phyloP scores from a whole-genome alignment of 2,888 invertebrate species.

The Mesochorus sp. region DNA sequence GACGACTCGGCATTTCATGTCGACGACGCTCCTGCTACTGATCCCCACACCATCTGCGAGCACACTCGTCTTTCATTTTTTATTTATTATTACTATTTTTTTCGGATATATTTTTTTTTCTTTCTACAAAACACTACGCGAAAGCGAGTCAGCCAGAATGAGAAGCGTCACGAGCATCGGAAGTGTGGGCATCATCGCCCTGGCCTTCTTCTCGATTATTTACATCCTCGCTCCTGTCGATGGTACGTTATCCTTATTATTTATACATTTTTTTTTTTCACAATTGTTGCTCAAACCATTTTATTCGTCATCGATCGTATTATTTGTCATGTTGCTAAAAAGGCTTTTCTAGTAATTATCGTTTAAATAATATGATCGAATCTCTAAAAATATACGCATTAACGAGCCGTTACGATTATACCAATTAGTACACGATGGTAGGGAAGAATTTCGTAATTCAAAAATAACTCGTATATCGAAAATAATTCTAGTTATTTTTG shows the following conservation, averaged over 20 bases:
- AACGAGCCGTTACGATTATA: too few relatives aligned
- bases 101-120: conserved; percentile 48
- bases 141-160: conserved; percentile 66
- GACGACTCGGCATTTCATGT: conserved; percentile 48
- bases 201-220: conserved; percentile 74
- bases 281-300: background rate
- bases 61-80: too few relatives aligned
- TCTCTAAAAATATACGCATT: too few relatives aligned
- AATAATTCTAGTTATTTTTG: too few relatives aligned
- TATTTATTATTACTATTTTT: too few relatives aligned
- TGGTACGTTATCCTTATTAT: conserved; percentile 67
- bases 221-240: conserved; percentile 71
- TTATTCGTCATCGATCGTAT: background rate
- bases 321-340: too few relatives aligned
- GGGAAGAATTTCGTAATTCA: too few relatives aligned
- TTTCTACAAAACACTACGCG: conserved; percentile 14
- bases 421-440: too few relatives aligned
- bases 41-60: conserved; percentile 2
- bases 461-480: too few relatives aligned
- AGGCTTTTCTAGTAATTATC: too few relatives aligned
- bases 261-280: background rate
- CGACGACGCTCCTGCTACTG: conserved; percentile 62
- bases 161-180: conserved; percentile 67
- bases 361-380: too few relatives aligned
- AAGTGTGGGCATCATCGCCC: conserved; percentile 71